Conservation (phyloP, 1,140 invertebrate genomes). For the Vollenhovia emeryi region DNA sequence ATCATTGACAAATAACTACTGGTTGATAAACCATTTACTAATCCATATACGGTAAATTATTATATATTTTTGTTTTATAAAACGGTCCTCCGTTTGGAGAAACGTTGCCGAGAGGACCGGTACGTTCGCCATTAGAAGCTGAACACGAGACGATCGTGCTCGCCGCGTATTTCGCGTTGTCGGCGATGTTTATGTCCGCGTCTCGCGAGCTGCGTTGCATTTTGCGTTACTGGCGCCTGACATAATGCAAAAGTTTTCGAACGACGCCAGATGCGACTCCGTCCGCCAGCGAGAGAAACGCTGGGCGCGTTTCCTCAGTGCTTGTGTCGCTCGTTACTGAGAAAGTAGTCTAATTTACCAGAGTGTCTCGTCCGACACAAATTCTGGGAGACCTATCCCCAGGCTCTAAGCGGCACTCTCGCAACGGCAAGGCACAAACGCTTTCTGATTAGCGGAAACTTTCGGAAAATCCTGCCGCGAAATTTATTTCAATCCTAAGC, state of each 20-base stretch:
- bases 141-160: background rate
- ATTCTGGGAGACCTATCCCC: background rate
- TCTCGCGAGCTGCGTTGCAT: constrained; percentile 14
- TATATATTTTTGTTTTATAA: constrained; percentile 5
- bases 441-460: constrained; percentile 34
- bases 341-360: constrained; percentile 56
- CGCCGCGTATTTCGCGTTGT: background rate
- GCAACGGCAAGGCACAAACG: background rate
- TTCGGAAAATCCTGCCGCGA: background rate
- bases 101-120: background rate
- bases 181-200: constrained; percentile 23
- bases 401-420: background rate
- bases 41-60: background rate
- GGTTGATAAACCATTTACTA: background rate
- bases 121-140: background rate
- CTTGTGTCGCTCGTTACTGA: constrained; percentile 34
- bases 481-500: constrained; percentile 17
- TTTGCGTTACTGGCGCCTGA: constrained; percentile 44
- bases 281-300: constrained; percentile 24
- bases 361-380: constrained; percentile 30
- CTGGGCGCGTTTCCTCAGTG: background rate
- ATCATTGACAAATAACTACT: background rate
- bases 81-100: background rate
- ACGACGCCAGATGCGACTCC: constrained; percentile 43
- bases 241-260: constrained; percentile 54